Percentiles rank a stretch among this genome's conserved stretches.
Conservation (phyloP, 1,140 invertebrate genomes). For the Diuraphis noxia region DNA sequence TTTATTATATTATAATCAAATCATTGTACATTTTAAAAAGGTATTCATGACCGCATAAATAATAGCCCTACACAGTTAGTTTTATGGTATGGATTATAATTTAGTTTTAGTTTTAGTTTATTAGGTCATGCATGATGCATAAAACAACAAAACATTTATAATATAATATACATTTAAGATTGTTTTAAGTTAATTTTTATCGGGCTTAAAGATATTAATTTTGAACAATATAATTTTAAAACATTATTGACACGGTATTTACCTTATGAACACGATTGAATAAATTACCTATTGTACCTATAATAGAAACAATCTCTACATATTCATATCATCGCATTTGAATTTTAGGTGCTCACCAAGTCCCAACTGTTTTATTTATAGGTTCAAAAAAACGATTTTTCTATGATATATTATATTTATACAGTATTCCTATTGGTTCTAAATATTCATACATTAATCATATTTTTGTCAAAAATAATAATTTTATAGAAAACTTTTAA, state of each 20-base stretch:
- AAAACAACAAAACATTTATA: not conserved
- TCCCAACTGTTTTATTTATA: not conserved
- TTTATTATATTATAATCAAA: not conserved
- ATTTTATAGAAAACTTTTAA: not conserved
- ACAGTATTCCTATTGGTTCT: not conserved
- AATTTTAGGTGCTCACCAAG: not conserved
- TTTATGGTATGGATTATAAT: not conserved
- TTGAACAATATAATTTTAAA: not conserved
- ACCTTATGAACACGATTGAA: not conserved
- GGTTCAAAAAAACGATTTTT: too few species aligned
- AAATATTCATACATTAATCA: not conserved
- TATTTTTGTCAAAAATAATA: not conserved
- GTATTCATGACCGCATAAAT: not conserved
- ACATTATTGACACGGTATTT: not conserved
- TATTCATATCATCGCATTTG: not conserved
- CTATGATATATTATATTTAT: not conserved
- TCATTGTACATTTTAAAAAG: not conserved
- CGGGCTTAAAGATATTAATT: not conserved
- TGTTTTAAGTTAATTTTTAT: not conserved
- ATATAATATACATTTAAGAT: not conserved
- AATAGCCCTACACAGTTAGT: not conserved
- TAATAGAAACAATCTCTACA: not conserved
- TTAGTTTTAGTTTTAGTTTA: not conserved
- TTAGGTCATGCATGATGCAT: not conserved
- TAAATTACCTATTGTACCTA: not conserved